Base-by-base conservation (phyloP, 92 coral and sea anemone species). In the Porites lobata region DNA sequence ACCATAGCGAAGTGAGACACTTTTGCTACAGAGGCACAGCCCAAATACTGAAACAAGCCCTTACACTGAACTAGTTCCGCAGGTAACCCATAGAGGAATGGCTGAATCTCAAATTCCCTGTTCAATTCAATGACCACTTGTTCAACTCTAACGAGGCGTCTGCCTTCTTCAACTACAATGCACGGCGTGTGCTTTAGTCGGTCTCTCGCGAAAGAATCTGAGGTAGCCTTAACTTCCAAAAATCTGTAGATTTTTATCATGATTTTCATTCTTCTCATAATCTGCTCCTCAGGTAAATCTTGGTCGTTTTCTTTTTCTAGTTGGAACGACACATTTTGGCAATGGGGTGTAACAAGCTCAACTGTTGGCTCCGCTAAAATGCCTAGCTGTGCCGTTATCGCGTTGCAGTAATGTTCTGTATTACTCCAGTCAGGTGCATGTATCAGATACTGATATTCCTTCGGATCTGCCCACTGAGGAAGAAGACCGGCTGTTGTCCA, bases 41-140 rank as follows among this genome's bases (percentile, higher is more conserved):
- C 98, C 61, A 95, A 92, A 50, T 53, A 59, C 58, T 65, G 38
- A 78, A 95, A 94, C 13, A 95, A 21, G 11, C 1, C 4, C 7
- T 14, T 10, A 43, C 84, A 91, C 52, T 19, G 13, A 9, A 88
- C 76, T 12, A 93, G 54, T 52, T 92, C 76, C 1, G 70, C 21
- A 7, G 98, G 98, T 9, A 89, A 21, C 50, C 67, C 82, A 92
- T 91, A 95, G 19, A 95, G 87, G 61, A 85, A 95, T 21, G 98
- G 98, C 6, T 32, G 26, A 43, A 95, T 91, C 80, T 86, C 90
- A 2, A 74, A 62, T 2, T 70, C 53, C 15, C 19, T 26, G 11
- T 64, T 77, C 69, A 95, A 14, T 3, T 91, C 93, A 1, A 94
- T 68, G 2, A 85, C 92, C 0, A 90, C 71, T 69, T 95, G 98